Evolutionary conservation across 2,797 vertebrate species (phyloP).

Genomic region (Oryzias dopingdopingensis): DNA sequence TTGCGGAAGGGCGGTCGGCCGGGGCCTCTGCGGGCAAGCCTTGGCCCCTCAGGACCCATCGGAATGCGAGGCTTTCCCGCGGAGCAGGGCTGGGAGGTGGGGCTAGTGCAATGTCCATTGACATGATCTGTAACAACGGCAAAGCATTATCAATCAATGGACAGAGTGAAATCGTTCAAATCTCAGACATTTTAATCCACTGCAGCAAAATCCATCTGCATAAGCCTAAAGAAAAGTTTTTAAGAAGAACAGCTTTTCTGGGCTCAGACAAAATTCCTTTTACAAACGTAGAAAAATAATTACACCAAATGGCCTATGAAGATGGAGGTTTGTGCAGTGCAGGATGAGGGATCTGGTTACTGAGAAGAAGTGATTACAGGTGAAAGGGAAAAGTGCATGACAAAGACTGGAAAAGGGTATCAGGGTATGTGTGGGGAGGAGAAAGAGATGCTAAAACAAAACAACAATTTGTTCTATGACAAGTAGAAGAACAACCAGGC

Average conservation of each 20-base stretch:
- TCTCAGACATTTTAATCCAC: slow-evolving; percentile 32
- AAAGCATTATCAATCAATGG: slow-evolving; percentile 77
- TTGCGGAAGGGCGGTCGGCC: slow-evolving; percentile 97
- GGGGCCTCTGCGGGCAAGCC: slow-evolving; percentile 90
- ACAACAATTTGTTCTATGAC: slow-evolving; percentile 38
- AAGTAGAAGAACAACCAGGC: slow-evolving; percentile 37
- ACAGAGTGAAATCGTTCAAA: slow-evolving; percentile 47
- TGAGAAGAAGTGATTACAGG: slow-evolving; percentile 29
- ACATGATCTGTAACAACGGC: slow-evolving; percentile 92
- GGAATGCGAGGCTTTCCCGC: slow-evolving; percentile 89
- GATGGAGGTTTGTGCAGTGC: slow-evolving; percentile 48
- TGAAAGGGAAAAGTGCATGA: slow-evolving; percentile 35
- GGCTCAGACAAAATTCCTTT: not conserved
- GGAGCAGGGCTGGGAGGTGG: slow-evolving; percentile 89
- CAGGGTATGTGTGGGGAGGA: slow-evolving; percentile 37
- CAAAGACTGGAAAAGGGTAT: slow-evolving; percentile 36
- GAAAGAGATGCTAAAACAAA: slow-evolving; percentile 39
- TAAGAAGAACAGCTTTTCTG: not conserved
- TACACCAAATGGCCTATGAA: slow-evolving; percentile 33
- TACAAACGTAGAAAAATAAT: not conserved
- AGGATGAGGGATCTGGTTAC: slow-evolving; percentile 38
- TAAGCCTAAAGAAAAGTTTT: slow-evolving; percentile 12
- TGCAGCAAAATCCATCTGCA: slow-evolving; percentile 53
- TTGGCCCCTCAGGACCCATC: slow-evolving; percentile 87
- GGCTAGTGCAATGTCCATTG: slow-evolving; percentile 97